Percentiles rank a stretch among this genome's conserved stretches.
Evolutionary conservation across 2,888 invertebrate genomes (phyloP).

Genomic region (Xestia sexstrigata): DNA sequence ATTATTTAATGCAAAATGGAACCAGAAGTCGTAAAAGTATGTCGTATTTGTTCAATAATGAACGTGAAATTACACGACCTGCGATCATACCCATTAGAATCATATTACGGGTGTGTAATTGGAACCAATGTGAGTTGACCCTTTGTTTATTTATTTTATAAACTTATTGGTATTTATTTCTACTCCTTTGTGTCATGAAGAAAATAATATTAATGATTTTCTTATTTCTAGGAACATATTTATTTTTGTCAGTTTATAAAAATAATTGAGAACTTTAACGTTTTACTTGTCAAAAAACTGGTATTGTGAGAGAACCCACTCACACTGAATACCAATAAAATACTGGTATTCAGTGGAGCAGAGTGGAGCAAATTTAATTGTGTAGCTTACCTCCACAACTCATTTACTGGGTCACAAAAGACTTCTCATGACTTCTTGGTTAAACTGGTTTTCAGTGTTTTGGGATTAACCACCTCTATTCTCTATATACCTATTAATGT

Average conservation of each 20-base stretch:
- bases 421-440: background rate
- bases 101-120: constrained; percentile 76
- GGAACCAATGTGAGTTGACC: constrained; percentile 79
- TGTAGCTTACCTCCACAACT: background rate
- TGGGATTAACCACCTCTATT: background rate
- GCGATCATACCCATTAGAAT: constrained; percentile 76
- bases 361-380: too few species aligned
- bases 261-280: too few species aligned
- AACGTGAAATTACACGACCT: constrained; percentile 81
- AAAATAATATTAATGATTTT: too few species aligned
- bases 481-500: background rate
- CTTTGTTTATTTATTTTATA: constrained; percentile 24
- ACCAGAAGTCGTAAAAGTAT: constrained; percentile 75
- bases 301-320: too few species aligned
- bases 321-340: too few species aligned
- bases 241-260: too few species aligned
- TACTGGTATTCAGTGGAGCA: too few species aligned
- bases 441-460: background rate
- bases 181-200: too few species aligned
- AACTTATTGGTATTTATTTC: constrained; percentile 19
- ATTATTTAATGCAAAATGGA: constrained; percentile 66
- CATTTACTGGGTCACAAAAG: background rate
- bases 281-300: too few species aligned
- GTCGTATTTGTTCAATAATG: constrained; percentile 82
- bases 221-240: too few species aligned